Percentiles rank a stretch among this genome's conserved stretches.
These are phyloP conservation scores for Invenusta paracnida DNA, from an alignment of 2,888 invertebrate genomes.

Conservation along the genomic window DNA sequence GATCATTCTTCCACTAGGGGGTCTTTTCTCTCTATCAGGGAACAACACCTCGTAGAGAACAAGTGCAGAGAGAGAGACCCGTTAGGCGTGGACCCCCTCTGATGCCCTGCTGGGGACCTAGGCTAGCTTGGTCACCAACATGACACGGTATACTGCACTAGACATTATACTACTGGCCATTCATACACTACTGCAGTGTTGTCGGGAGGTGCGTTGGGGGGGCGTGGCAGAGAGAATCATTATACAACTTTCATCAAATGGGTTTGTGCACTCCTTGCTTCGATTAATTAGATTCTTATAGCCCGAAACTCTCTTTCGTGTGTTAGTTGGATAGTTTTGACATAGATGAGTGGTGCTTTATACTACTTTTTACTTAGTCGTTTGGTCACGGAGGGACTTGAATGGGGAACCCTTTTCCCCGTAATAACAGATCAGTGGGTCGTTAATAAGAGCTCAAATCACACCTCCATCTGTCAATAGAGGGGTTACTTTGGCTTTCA, in stretches of 20 bases:
- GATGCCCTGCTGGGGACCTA: not conserved
- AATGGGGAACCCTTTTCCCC: no score
- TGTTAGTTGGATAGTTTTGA: no score
- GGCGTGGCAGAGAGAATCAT: not conserved
- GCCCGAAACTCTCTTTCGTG: not conserved
- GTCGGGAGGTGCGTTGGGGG: not conserved
- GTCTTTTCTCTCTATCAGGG: not conserved
- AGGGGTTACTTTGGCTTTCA: no score
- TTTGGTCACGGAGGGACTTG: no score
- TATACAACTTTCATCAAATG: not conserved
- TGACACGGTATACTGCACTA: no score
- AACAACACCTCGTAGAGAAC: not conserved
- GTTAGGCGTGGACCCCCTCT: not conserved
- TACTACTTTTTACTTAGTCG: no score
- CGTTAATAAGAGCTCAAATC: not conserved
- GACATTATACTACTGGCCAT: no score
- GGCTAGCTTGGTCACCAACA: not conserved
- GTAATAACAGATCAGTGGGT: slow-evolving; percentile 29
- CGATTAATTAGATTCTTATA: not conserved
- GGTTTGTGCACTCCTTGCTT: not conserved
- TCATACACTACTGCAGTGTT: not conserved
- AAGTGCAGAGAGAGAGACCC: not conserved
- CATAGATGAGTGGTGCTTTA: no score
- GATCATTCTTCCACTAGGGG: not conserved
- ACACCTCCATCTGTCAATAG: slow-evolving; percentile 20